Evolutionary conservation across 2,888 invertebrate species (phyloP).

Genomic region (Myopa testacea): DNA sequence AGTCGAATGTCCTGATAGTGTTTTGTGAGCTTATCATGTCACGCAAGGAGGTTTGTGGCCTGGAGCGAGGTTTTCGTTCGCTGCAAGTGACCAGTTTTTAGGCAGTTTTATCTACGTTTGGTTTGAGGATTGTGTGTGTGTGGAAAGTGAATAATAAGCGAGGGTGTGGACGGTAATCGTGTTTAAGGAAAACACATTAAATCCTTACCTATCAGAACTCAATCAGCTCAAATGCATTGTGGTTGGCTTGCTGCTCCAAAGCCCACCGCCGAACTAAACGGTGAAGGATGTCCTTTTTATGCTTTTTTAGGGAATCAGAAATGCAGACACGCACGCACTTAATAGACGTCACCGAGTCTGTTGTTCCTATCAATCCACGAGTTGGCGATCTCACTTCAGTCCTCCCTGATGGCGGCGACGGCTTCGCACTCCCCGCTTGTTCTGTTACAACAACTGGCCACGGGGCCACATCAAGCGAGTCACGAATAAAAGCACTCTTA

Average conservation of each 20-base stretch:
- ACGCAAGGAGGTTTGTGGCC: conserved; percentile 9
- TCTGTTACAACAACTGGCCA: conserved; percentile 11
- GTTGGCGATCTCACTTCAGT: background rate
- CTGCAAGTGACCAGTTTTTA: conserved; percentile 16
- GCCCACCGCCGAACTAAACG: conserved; percentile 40
- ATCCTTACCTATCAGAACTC: conserved; percentile 60
- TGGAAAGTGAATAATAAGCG: background rate
- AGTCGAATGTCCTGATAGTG: background rate
- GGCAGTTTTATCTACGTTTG: background rate
- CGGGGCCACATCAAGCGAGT: conserved; percentile 11
- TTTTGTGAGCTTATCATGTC: conserved; percentile 10
- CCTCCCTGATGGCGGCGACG: background rate
- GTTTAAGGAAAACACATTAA: conserved; percentile 60
- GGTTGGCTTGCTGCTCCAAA: conserved; percentile 7
- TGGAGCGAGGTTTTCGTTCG: background rate
- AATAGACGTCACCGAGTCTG: background rate
- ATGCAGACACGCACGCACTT: conserved; percentile 38
- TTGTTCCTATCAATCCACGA: no score
- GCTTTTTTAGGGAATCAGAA: conserved; percentile 42
- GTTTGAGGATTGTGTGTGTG: background rate
- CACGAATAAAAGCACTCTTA: conserved; percentile 22
- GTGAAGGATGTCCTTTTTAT: conserved; percentile 11
- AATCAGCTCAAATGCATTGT: conserved; percentile 55
- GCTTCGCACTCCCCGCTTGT: background rate
- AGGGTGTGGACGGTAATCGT: conserved; percentile 46